These are phyloP conservation scores for Labeo catla DNA, from an alignment of 2,113 vertebrate genomes.

Conservation along the genomic window DNA sequence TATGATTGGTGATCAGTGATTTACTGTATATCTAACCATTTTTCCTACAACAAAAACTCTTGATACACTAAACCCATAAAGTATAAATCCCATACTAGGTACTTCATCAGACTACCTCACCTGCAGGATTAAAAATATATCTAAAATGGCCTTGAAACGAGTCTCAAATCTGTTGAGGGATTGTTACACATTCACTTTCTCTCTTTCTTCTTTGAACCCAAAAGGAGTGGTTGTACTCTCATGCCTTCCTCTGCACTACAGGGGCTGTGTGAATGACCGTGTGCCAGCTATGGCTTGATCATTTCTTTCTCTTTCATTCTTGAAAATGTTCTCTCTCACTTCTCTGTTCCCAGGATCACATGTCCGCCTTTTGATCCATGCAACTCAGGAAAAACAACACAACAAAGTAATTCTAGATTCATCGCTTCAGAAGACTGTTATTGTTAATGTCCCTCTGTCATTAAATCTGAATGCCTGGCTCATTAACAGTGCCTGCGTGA, in stretches of 20 bases:
- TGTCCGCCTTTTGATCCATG: slow-evolving; percentile 43
- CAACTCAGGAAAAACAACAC: slow-evolving; percentile 40
- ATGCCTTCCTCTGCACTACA: neutral
- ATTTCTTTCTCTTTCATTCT: slow-evolving; percentile 32
- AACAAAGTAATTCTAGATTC: slow-evolving; percentile 48
- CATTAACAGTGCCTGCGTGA: slow-evolving; percentile 7
- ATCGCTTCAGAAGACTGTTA: slow-evolving; percentile 33
- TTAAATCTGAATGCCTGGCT: slow-evolving; percentile 8
- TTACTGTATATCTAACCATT: no score
- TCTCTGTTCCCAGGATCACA: slow-evolving; percentile 65
- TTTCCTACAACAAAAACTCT: no score
- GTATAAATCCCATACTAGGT: no score
- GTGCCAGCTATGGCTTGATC: slow-evolving; percentile 4
- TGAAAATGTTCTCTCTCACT: slow-evolving; percentile 3
- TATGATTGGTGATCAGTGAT: no score
- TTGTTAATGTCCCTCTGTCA: neutral
- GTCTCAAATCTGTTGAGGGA: neutral
- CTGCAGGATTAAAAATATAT: neutral
- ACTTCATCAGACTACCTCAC: neutral
- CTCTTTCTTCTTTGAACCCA: neutral
- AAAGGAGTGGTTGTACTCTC: neutral
- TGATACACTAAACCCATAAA: no score
- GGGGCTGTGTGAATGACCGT: slow-evolving; percentile 5
- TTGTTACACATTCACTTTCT: neutral
- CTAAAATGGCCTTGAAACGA: neutral